Base-by-base conservation (phyloP, 2,113 vertebrate genomes). In the Furnarius figulus region DNA sequence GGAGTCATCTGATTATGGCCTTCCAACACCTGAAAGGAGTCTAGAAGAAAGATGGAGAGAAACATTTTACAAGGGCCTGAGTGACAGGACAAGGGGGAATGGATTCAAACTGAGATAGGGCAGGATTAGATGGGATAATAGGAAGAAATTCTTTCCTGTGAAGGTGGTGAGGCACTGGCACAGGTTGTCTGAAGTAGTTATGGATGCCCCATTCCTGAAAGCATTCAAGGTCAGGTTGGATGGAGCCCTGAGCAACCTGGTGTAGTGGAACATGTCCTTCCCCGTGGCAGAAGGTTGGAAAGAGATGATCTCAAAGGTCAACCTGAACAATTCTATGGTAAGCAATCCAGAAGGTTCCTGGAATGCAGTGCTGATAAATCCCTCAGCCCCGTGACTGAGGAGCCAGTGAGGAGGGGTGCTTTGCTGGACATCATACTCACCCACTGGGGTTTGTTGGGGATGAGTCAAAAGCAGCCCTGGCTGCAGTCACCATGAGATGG, bases 371-470 rank as follows among this genome's bases (percentile, higher is more conserved):
- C 37, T 66, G 46, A 5, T 63, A 70, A 63, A 12, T 63, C 58
- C 49, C 22, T 63, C 33, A 56, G 58, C 25, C 33, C 30, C 52
- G 68, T 18, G 68, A 74, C 2, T 24, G 30, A 70, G 14, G 10
- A 65, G 22, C 28, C 2, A 2, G 17, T 14, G 22, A 30, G 58
- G 50, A 76, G 30, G 53, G 14, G 14, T 21, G 47, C 53, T 83
- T 56, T 83, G 37, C 42, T 40, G 72, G 24, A 68, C 33, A 33
- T 35, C 22, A 23, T 9, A 63, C 17, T 82, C 31, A 66, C 25
- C 66, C 73, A 13, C 21, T 40, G 37, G 2, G 22, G 44, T 31
- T 74, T 0, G 0, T 6, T 47, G 25, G 12, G 8, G 31, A 61
- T 50, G 27, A 21, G 31, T 55, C 65, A 82, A 86, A 82, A 31